These are phyloP conservation scores for Cabera pusaria DNA, from an alignment of 2,888 invertebrate genomes.

Conservation along the genomic window DNA sequence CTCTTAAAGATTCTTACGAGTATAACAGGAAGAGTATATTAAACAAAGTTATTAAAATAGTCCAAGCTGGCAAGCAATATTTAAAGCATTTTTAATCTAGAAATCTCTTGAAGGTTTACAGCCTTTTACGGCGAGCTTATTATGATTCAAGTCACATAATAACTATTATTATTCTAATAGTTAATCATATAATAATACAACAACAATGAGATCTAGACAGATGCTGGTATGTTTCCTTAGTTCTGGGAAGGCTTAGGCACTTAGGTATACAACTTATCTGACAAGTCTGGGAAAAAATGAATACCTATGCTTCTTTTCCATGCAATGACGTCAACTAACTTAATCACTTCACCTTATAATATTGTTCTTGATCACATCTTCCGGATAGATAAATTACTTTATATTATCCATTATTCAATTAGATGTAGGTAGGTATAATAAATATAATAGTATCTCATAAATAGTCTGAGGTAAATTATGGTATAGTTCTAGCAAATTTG, in stretches of 20 bases:
- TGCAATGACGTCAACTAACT: constrained; percentile 22
- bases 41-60: too few relatives aligned
- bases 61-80: too few relatives aligned
- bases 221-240: constrained; percentile 24
- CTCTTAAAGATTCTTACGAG: too few relatives aligned
- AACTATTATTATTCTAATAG: constrained; percentile 26
- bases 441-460: too few relatives aligned
- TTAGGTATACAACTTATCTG: constrained; percentile 11
- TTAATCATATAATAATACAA: constrained; percentile 22
- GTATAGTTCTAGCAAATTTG: too few relatives aligned
- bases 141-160: constrained; percentile 21
- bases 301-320: constrained; percentile 24
- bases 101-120: constrained; percentile 14
- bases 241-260: constrained; percentile 22
- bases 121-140: too few relatives aligned
- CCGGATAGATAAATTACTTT: constrained; percentile 11
- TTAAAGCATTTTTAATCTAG: constrained; percentile 8
- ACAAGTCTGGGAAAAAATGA: constrained; percentile 24
- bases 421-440: background rate
- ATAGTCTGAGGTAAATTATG: too few relatives aligned
- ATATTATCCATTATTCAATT: constrained; percentile 1
- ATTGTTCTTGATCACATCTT: constrained; percentile 10
- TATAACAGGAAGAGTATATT: too few relatives aligned
- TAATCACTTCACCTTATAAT: constrained; percentile 12
- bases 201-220: constrained; percentile 19